Conservation (phyloP, 1,140 invertebrate genomes). For the Sinella curviseta region DNA sequence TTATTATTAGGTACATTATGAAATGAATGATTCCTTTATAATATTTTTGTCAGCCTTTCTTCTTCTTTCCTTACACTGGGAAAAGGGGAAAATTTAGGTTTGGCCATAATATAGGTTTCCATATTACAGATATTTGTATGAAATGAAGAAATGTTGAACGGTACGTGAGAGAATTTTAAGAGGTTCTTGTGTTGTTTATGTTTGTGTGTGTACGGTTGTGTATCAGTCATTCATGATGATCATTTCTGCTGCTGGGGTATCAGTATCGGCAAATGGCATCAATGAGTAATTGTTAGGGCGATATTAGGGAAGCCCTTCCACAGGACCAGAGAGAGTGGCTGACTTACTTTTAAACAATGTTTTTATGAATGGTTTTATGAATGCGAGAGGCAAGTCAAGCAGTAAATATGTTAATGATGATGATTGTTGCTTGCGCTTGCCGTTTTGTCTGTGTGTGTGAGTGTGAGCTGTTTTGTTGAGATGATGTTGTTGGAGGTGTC, state of each 20-base stretch:
- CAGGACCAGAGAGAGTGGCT: background rate
- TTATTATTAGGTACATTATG: background rate
- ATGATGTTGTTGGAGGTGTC: background rate
- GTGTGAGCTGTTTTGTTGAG: background rate
- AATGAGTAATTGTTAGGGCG: background rate
- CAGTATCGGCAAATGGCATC: no score
- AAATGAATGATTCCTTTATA: background rate
- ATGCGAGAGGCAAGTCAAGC: background rate
- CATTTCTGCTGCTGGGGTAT: no score
- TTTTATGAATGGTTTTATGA: background rate
- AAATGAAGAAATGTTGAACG: no score
- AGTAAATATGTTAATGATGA: slow-evolving; percentile 12
- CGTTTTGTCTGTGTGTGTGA: background rate
- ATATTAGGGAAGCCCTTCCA: background rate
- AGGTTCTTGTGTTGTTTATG: no score
- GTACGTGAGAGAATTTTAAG: no score
- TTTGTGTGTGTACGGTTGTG: no score
- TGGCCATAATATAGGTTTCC: no score
- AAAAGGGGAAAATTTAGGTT: no score
- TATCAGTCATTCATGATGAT: no score
- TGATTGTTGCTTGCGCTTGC: background rate
- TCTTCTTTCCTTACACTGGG: no score
- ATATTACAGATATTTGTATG: no score
- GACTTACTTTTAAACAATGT: background rate
- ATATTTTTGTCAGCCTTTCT: background rate